Evolutionary conservation across 1,140 invertebrate species (phyloP).

Genomic region (Hycleus cichorii): DNA sequence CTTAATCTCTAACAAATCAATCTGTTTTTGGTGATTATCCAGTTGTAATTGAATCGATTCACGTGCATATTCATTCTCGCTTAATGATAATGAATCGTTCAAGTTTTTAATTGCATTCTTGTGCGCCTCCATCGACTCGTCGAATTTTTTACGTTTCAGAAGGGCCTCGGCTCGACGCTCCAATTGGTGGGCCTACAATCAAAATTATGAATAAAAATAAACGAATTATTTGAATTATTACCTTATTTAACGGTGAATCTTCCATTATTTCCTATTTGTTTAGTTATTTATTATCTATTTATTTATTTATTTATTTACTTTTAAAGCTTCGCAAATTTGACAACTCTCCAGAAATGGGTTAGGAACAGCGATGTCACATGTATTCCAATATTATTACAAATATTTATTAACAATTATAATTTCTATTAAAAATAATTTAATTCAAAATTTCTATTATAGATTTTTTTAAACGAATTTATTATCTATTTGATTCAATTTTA

Average conservation of each 20-base stretch:
- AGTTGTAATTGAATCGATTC: slow-evolving; percentile 27
- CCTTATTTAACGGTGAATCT: slow-evolving; percentile 15
- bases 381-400: too few species aligned
- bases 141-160: slow-evolving; percentile 23
- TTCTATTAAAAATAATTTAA: too few species aligned
- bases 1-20: slow-evolving; percentile 23
- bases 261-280: neutral
- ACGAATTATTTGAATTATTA: neutral
- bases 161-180: slow-evolving; percentile 22
- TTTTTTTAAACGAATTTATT: too few species aligned
- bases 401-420: too few species aligned
- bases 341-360: too few species aligned
- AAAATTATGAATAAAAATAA: neutral
- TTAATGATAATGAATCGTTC: slow-evolving; percentile 14
- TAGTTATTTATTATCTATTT: too few species aligned
- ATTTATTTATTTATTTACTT: too few species aligned
- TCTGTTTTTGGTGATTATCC: slow-evolving; percentile 27
- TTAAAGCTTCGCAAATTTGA: too few species aligned
- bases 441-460: too few species aligned
- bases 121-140: slow-evolving; percentile 27
- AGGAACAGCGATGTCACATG: too few species aligned
- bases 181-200: slow-evolving; percentile 26
- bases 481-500: too few species aligned
- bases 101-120: slow-evolving; percentile 20
- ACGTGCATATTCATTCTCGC: slow-evolving; percentile 12